phyloP scores from a whole-genome alignment of 1,140 invertebrate genomes.

The Drosophila persimilis region DNA sequence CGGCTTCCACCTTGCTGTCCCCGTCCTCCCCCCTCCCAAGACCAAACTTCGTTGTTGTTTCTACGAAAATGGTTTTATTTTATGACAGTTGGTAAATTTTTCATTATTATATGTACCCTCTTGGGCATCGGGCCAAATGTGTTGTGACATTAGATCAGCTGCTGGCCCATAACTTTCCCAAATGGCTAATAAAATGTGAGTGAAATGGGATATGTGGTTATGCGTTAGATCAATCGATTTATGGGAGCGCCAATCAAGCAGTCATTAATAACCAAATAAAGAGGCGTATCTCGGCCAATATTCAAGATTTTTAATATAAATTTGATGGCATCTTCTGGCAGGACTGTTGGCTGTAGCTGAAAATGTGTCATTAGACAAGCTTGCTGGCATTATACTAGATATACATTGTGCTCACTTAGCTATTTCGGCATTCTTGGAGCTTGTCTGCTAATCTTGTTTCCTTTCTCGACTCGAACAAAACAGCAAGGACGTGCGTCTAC shows the following conservation, averaged over 20 bases:
- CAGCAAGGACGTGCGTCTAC: constrained; percentile 96
- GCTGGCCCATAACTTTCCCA: constrained; percentile 42
- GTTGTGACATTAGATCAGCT: constrained; percentile 60
- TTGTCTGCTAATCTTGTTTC: constrained; percentile 56
- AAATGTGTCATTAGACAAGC: no score
- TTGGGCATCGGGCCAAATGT: constrained; percentile 12
- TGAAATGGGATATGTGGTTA: constrained; percentile 24
- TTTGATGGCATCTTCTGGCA: background rate
- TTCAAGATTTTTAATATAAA: background rate
- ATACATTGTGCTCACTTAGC: constrained; percentile 11
- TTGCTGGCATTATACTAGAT: background rate
- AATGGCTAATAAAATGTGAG: constrained; percentile 59
- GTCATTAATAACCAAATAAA: no score
- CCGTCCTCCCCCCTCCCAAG: no score
- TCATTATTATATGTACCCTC: constrained; percentile 13
- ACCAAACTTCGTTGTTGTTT: constrained; percentile 19
- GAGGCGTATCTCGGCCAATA: no score
- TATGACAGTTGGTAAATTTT: constrained; percentile 53
- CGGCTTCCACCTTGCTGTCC: constrained; percentile 23
- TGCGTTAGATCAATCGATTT: constrained; percentile 17
- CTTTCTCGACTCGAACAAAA: constrained; percentile 47
- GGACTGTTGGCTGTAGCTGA: no score
- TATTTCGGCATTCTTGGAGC: constrained; percentile 20
- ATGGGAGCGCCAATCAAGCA: background rate
- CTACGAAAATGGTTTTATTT: constrained; percentile 57